A percentile compares a stretch with the other conserved stretches of the same genome.
Evolutionary conservation across 2,113 vertebrate species (phyloP).

Genomic region (Balaeniceps rex): DNA sequence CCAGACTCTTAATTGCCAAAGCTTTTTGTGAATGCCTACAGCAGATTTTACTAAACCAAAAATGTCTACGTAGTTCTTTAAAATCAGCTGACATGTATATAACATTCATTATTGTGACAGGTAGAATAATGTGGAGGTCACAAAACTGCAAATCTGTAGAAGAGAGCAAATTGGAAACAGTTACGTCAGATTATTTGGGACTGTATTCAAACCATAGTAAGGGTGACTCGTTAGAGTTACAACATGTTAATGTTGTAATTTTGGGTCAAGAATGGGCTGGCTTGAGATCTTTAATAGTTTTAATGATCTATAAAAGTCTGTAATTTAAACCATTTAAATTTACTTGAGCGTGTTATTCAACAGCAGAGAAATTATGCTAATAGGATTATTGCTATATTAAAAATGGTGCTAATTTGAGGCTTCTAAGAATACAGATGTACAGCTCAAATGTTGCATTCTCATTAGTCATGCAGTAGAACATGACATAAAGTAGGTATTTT

Average conservation of each 20-base stretch:
- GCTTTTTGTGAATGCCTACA: background rate
- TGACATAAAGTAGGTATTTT: conserved; percentile 40
- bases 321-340: conserved; percentile 37
- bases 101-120: background rate
- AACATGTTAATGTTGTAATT: no score
- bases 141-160: background rate
- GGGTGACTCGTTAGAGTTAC: no score
- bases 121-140: background rate
- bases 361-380: conserved; percentile 38
- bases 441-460: background rate
- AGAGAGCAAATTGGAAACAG: background rate
- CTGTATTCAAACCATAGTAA: background rate
- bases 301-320: background rate
- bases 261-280: background rate
- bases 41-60: background rate
- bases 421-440: conserved; percentile 23
- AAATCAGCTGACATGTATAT: background rate
- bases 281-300: background rate
- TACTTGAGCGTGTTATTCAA: conserved; percentile 5
- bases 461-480: conserved; percentile 3
- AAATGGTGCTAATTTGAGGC: conserved; percentile 42
- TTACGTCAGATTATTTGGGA: background rate
- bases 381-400: conserved; percentile 48
- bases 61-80: background rate
- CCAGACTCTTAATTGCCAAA: background rate